Evolutionary conservation across 2,888 invertebrate genomes (phyloP).

Genomic region (Adineta ricciae): DNA sequence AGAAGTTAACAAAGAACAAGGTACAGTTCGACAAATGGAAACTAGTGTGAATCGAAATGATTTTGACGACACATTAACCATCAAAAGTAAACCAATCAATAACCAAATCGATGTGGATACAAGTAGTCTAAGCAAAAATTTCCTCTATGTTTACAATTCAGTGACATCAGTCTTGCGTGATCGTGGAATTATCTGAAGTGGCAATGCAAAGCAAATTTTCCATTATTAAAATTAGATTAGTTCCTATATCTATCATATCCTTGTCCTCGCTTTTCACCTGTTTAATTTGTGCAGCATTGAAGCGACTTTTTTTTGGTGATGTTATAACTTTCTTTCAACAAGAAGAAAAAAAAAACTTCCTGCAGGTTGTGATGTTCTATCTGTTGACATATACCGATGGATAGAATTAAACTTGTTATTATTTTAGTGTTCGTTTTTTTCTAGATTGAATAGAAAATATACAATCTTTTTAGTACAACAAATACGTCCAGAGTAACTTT

Average conservation of each 20-base stretch:
- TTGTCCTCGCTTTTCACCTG: not conserved
- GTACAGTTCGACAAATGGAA: not conserved
- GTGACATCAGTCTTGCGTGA: constrained; percentile 1
- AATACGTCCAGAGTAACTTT: too few species aligned
- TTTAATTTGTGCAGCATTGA: not conserved
- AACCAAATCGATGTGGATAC: not conserved
- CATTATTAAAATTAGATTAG: not conserved
- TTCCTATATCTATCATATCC: not conserved
- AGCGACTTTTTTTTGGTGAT: not conserved
- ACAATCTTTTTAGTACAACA: too few species aligned
- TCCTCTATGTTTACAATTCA: not conserved
- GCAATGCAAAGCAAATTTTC: not conserved
- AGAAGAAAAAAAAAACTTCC: not conserved
- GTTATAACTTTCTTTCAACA: not conserved
- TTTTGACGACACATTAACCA: not conserved
- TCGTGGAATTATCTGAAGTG: not conserved
- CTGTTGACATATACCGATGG: not conserved
- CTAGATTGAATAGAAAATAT: too few species aligned
- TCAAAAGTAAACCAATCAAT: not conserved
- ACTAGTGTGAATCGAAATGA: not conserved
- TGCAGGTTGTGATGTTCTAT: not conserved
- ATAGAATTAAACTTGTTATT: not conserved
- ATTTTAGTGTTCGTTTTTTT: too few species aligned
- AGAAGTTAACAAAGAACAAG: not conserved
- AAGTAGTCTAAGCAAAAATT: not conserved